Evolutionary conservation across 92 coral and sea anemone genomes (phyloP).

Genomic region (Umimayanthus kanabou): DNA sequence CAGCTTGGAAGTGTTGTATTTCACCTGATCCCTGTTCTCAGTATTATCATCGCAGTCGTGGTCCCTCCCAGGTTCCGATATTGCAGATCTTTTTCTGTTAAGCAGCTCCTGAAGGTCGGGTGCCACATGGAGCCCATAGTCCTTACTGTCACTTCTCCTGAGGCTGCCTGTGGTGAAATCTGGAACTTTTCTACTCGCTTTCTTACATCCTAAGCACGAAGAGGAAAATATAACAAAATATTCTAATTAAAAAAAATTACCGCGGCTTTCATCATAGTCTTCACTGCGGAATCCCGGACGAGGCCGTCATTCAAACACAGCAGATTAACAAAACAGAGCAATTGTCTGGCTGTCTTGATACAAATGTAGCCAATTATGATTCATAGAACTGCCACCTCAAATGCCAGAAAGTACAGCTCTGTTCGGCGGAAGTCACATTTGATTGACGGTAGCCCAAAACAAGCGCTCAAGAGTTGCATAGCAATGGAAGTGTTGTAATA

Average conservation of each 20-base stretch:
- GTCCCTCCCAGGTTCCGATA: background rate
- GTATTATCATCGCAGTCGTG: background rate
- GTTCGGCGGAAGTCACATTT: too few species aligned
- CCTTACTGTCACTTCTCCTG: background rate
- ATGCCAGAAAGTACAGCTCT: too few species aligned
- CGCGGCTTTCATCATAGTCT: background rate
- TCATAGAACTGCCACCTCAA: too few species aligned
- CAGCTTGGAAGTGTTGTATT: conserved; percentile 26
- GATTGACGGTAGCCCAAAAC: too few species aligned
- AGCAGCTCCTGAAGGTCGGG: conserved; percentile 30
- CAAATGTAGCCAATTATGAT: too few species aligned
- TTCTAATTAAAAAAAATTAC: background rate
- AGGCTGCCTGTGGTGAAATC: conserved; percentile 15
- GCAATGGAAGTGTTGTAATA: too few species aligned
- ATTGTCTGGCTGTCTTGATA: too few species aligned
- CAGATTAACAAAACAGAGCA: too few species aligned
- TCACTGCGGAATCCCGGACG: background rate
- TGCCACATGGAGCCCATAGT: conserved; percentile 40
- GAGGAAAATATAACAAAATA: background rate
- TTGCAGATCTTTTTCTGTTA: background rate
- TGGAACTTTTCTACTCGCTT: conserved; percentile 1
- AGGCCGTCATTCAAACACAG: too few species aligned
- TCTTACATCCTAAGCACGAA: conserved; percentile 1
- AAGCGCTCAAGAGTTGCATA: too few species aligned
- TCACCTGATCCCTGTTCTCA: conserved; percentile 10